These are phyloP conservation scores for Diaperis boleti DNA, from an alignment of 2,888 invertebrate genomes.

Conservation along the genomic window DNA sequence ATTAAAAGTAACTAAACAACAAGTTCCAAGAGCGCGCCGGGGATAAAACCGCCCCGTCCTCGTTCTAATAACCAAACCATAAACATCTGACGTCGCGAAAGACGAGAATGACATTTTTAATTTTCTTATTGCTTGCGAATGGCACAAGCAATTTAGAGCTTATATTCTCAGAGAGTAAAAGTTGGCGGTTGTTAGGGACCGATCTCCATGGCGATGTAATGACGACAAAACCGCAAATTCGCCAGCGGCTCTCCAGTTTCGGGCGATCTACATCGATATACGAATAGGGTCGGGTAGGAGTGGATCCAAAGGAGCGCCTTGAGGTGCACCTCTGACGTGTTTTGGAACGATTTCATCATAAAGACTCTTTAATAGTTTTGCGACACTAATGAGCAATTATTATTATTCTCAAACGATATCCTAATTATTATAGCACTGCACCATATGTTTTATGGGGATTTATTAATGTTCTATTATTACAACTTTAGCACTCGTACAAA, in stretches of 20 bases:
- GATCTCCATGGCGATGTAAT: slow-evolving; percentile 46
- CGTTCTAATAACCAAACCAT: slow-evolving; percentile 24
- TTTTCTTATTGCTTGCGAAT: slow-evolving; percentile 45
- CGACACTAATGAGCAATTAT: too few relatives aligned
- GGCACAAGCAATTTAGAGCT: slow-evolving; percentile 45
- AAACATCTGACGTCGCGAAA: slow-evolving; percentile 27
- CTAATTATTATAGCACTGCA: too few relatives aligned
- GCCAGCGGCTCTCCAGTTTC: slow-evolving; percentile 3
- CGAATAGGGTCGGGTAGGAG: too few relatives aligned
- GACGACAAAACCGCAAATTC: slow-evolving; percentile 35
- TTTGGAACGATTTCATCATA: too few relatives aligned
- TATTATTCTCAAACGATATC: too few relatives aligned
- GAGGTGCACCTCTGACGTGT: too few relatives aligned
- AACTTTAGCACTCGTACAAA: too few relatives aligned
- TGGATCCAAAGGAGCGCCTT: too few relatives aligned
- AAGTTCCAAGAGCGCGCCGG: neutral
- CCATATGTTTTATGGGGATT: too few relatives aligned
- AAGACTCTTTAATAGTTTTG: too few relatives aligned
- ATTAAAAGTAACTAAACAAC: neutral
- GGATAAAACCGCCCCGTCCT: slow-evolving; percentile 11
- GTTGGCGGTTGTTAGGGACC: slow-evolving; percentile 46
- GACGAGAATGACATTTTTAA: slow-evolving; percentile 41
- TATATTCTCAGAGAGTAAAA: slow-evolving; percentile 41
- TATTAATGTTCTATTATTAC: too few relatives aligned
- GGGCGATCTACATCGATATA: slow-evolving; percentile 9